phyloP scores from a whole-genome alignment of 2,888 invertebrate species.

The Leuctra nigra region DNA sequence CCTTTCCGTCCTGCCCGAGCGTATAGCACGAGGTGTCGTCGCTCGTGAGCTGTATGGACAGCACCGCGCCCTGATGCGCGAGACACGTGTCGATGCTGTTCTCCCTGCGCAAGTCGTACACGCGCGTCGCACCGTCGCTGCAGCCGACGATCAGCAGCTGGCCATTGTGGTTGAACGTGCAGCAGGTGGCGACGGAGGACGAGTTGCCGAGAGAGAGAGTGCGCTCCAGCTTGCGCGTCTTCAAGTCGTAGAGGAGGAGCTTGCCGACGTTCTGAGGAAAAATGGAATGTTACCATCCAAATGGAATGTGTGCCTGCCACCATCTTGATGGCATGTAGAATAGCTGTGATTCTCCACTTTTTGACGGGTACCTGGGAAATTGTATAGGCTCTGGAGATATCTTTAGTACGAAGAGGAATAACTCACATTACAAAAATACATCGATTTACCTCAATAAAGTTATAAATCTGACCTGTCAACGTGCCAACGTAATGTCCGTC shows the following conservation, averaged over 20 bases:
- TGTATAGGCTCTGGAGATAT: no score
- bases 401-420: no score
- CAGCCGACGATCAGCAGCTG: conserved; percentile 50
- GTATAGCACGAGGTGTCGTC: conserved; percentile 51
- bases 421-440: no score
- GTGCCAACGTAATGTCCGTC: no score
- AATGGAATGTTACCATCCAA: background rate
- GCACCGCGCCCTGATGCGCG: conserved; percentile 48
- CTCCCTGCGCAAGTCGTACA: conserved; percentile 48
- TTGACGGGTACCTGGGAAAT: no score
- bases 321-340: no score
- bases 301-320: no score
- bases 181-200: conserved; percentile 39
- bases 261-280: conserved; percentile 40
- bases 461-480: no score
- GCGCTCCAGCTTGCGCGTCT: conserved; percentile 48
- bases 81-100: conserved; percentile 49
- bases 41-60: conserved; percentile 46
- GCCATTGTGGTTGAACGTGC: conserved; percentile 52
- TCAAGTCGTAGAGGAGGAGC: conserved; percentile 50
- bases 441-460: no score
- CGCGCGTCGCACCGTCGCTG: conserved; percentile 49
- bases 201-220: conserved; percentile 14
- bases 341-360: no score
- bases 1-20: conserved; percentile 50